phyloP scores from a whole-genome alignment of 2,888 invertebrate genomes.

The Athrips mouffetella region DNA sequence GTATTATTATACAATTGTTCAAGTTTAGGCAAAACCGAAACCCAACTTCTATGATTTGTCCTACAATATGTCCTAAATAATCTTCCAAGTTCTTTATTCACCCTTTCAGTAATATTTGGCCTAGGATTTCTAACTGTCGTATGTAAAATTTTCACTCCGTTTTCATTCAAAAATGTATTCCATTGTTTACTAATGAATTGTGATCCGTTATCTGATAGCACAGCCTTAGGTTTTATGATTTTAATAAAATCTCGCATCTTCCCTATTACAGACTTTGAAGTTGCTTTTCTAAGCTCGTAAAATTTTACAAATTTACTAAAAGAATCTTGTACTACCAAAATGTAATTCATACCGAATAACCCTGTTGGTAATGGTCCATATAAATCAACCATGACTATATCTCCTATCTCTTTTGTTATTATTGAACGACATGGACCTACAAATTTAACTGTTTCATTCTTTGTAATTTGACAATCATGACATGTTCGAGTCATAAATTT shows the following conservation, averaged over 20 bases:
- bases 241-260: not conserved
- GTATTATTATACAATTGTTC: constrained; percentile 27
- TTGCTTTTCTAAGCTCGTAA: not conserved
- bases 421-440: not conserved
- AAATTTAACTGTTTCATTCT: constrained; percentile 17
- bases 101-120: constrained; percentile 26
- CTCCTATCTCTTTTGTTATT: not conserved
- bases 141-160: not conserved
- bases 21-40: constrained; percentile 12
- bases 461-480: constrained; percentile 26
- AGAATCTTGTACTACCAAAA: not conserved
- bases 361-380: not conserved
- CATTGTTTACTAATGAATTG: not conserved
- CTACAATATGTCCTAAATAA: constrained; percentile 26
- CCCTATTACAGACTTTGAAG: not conserved
- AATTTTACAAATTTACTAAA: constrained; percentile 1
- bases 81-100: too few relatives aligned
- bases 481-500: constrained; percentile 20
- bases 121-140: constrained; percentile 25
- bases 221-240: not conserved
- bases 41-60: constrained; percentile 24
- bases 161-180: not conserved
- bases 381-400: not conserved
- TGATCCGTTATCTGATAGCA: not conserved
- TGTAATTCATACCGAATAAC: not conserved